phyloP scores from a whole-genome alignment of 2,113 vertebrate genomes.

The Bubo scandiacus region DNA sequence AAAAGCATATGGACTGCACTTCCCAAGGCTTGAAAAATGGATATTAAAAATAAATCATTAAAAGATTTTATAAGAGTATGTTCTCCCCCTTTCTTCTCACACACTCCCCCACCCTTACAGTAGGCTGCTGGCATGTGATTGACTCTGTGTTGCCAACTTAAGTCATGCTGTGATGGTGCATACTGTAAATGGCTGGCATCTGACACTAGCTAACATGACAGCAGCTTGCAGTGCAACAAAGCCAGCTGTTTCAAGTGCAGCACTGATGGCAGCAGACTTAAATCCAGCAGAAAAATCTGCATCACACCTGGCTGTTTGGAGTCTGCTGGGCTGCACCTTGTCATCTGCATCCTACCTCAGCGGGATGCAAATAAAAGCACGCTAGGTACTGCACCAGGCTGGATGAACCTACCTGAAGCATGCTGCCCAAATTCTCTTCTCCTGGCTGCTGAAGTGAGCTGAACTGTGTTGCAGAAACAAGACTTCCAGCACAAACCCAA shows the following conservation, averaged over 20 bases:
- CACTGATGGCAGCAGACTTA: background rate
- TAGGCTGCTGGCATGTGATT: constrained; percentile 53
- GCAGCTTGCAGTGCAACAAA: background rate
- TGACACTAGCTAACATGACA: constrained; percentile 8
- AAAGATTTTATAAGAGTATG: constrained; percentile 1
- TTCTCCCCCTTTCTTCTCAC: constrained; percentile 37
- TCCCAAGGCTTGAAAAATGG: background rate
- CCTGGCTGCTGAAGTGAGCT: background rate
- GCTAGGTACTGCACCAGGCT: background rate
- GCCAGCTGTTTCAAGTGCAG: background rate
- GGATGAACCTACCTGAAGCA: background rate
- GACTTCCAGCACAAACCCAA: background rate
- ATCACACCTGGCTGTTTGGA: background rate
- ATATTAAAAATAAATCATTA: constrained; percentile 60
- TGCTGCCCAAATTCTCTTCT: background rate
- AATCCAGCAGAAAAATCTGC: background rate
- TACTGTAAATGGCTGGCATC: constrained; percentile 62
- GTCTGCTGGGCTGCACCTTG: background rate
- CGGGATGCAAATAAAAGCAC: background rate
- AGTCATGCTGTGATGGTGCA: constrained; percentile 40
- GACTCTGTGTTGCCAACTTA: constrained; percentile 48
- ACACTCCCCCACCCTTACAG: constrained; percentile 26
- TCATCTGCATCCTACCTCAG: background rate
- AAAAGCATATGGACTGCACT: constrained; percentile 34
- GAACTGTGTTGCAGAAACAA: background rate